phyloP scores from a whole-genome alignment of 2,888 invertebrate species.

The Synergus umbraculus region DNA sequence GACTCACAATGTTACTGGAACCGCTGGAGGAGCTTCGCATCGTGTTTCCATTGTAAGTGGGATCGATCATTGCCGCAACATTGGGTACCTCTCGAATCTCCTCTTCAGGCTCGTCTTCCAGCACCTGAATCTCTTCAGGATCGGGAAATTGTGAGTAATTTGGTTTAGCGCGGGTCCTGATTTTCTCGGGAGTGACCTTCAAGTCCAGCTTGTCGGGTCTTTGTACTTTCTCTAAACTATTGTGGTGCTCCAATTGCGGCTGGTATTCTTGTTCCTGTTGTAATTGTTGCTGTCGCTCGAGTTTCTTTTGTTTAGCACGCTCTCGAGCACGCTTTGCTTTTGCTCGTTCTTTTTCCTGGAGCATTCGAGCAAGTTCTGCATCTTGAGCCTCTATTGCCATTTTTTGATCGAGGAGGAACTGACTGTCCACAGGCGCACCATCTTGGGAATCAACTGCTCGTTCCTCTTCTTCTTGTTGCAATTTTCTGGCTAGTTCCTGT shows the following conservation, averaged over 20 bases:
- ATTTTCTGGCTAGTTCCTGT: conserved; percentile 85
- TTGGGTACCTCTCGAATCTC: conserved; percentile 76
- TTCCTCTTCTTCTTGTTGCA: conserved; percentile 87
- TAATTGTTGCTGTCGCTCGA: conserved; percentile 80
- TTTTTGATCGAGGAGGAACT: conserved; percentile 79
- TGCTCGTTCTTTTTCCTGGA: conserved; percentile 87
- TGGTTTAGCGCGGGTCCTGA: conserved; percentile 42
- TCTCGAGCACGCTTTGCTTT: conserved; percentile 85
- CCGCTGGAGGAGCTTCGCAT: conserved; percentile 67
- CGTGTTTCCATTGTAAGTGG: conserved; percentile 79
- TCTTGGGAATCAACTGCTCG: conserved; percentile 80
- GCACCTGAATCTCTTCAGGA: conserved; percentile 75
- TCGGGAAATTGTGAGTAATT: conserved; percentile 60
- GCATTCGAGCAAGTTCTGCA: conserved; percentile 86
- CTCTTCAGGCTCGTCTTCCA: conserved; percentile 66
- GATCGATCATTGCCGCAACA: conserved; percentile 84
- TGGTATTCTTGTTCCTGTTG: conserved; percentile 81
- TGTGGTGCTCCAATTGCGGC: conserved; percentile 71
- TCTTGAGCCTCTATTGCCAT: conserved; percentile 89
- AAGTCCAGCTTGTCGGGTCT: conserved; percentile 73
- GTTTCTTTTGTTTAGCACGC: conserved; percentile 78
- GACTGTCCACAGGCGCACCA: conserved; percentile 67
- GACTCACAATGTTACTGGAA: conserved; percentile 71
- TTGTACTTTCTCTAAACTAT: conserved; percentile 69
- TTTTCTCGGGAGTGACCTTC: conserved; percentile 59